These are phyloP conservation scores for Yponomeuta evonymella DNA, from an alignment of 2,888 invertebrate species.

Conservation along the genomic window DNA sequence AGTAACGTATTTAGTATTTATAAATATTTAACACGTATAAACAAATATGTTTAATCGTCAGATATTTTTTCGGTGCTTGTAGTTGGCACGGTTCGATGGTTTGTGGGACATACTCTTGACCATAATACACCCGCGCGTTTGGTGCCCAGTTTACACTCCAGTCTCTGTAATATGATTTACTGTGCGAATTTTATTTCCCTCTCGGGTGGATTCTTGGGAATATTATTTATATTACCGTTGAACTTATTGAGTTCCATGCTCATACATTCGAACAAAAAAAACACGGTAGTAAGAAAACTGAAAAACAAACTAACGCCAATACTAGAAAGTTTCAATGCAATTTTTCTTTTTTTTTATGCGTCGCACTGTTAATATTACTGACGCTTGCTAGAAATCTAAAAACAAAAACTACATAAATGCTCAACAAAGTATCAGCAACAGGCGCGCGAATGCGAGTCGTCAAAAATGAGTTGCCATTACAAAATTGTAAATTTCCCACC, in stretches of 20 bases:
- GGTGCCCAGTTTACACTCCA: neutral
- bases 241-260: neutral
- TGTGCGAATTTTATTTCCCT: neutral
- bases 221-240: neutral
- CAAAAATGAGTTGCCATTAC: constrained; percentile 47
- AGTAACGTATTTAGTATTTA: no score
- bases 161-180: constrained; percentile 19
- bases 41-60: no score
- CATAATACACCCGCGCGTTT: neutral
- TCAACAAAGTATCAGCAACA: constrained; percentile 27
- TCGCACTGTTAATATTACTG: no score
- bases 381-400: constrained; percentile 6
- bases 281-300: no score
- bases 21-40: no score
- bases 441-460: constrained; percentile 24
- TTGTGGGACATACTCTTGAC: neutral
- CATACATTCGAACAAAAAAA: neutral
- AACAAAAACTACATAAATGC: constrained; percentile 14
- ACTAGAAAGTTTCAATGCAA: no score
- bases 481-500: constrained; percentile 35
- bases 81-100: no score
- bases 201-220: neutral
- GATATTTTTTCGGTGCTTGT: no score
- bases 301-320: no score
- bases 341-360: no score